Evolutionary conservation across 2,113 vertebrate species (phyloP).

Genomic region (Thamnophis sirtalis): DNA sequence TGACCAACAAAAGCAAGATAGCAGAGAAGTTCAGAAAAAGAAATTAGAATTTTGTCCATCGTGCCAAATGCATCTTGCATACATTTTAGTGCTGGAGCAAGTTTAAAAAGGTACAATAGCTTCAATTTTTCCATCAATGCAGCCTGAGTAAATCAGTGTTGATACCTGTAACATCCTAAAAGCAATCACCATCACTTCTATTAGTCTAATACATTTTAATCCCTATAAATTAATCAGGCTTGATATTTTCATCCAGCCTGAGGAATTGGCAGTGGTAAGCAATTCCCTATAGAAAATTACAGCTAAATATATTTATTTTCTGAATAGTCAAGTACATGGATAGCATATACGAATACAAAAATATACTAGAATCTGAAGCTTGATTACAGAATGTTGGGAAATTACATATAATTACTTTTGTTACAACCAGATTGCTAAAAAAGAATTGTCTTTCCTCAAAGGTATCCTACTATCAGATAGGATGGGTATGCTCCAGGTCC

Average conservation of each 20-base stretch:
- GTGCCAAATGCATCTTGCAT: conserved; percentile 1
- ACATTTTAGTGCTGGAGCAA: conserved; percentile 26
- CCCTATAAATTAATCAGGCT: not conserved
- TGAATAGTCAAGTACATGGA: not conserved
- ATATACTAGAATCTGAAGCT: not conserved
- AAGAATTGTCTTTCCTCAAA: not conserved
- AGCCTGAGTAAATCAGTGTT: conserved; percentile 6
- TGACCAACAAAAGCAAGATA: not conserved
- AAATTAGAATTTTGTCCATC: conserved; percentile 7
- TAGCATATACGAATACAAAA: conserved; percentile 6
- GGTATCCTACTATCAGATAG: not conserved
- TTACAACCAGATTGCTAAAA: not conserved
- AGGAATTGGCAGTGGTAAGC: conserved; percentile 6
- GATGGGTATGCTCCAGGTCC: not conserved
- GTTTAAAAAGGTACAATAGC: conserved; percentile 4
- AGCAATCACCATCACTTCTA: not conserved
- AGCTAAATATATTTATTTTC: not conserved
- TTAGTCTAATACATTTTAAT: conserved; percentile 30
- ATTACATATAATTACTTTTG: not conserved
- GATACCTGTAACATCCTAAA: conserved; percentile 12
- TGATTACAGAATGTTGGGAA: not conserved
- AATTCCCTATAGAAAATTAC: not conserved
- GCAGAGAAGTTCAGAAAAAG: not conserved
- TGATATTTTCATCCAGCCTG: conserved; percentile 7
- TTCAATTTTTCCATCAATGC: not conserved